Base-by-base conservation (phyloP, 2,888 invertebrate species). In the Lasioglossum marginatum region DNA sequence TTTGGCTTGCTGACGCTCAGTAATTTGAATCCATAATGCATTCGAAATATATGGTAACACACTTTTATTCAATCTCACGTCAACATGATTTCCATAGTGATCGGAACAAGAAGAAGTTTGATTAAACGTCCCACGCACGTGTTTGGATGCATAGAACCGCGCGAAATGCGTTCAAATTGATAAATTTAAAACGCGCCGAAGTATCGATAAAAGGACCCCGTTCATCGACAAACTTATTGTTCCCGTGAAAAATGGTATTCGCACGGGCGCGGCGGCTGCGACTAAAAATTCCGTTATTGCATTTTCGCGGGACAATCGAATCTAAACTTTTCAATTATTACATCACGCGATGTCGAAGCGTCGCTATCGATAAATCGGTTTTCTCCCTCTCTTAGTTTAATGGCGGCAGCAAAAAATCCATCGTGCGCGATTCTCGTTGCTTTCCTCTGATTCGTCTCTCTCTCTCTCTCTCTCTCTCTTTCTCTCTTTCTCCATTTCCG, bases 1-100 rank as follows among this genome's bases (percentile, higher is more conserved):
- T 80, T 80, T 82, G 63, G 27, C 74, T 70, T 75, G 45, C 74
- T 40, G 71, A 73, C 37, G 31, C 63, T 63, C 70, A 52, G 31
- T 75, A 43, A 63, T 57, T 77, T 23, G 43, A 60, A 52, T 79
- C 23, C 31, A 73, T 70, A 73, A 78, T 68, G 45, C 74, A 60
- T 60, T 60, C n/a, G 45, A 52, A 48, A 73, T 34, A 60, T 23
- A 45, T 27, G 57, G 63, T 37, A 70, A 73, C 16, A 19, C 16
- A 71, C 23, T 34, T 31, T 31, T 60, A 76, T 80, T 74, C 34
- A 34, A 71, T 40, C 27, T 23, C 16, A 19, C 19, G 14, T 34
- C n/a, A 37, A 31, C 81, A 72, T 66, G 76, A 76, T 83, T 76
- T 77, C 34, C 79, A 78, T 79, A 60, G 66, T 60, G 57, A 19